Base-by-base conservation (phyloP, 2,797 vertebrate species). In the Melopsittacus undulatus region DNA sequence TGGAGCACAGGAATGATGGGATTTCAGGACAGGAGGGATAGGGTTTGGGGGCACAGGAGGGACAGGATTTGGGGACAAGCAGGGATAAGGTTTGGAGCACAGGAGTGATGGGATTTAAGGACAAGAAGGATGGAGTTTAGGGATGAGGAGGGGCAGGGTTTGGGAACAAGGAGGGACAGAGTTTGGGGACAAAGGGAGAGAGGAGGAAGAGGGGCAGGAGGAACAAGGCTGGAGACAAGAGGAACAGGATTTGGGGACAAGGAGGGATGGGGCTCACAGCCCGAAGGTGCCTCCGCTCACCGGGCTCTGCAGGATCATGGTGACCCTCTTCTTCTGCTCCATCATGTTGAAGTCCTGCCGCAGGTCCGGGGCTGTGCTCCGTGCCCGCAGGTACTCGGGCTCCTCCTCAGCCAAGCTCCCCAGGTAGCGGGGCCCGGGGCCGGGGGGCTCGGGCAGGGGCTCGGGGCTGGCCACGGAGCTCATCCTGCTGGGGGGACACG, bases 311-410 rank as follows among this genome's bases (percentile, higher is more conserved):
- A 88, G 77, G 46, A 88, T 88, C 86, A 88, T 88, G 3, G 86
- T 88, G 69, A 88, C 86, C 46, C 86, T 54, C 46, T 88, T 81
- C 84, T 61, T 89, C 94, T 96, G 96, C 96, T 92, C 96, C 86
- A 81, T 88, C 20, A 88, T 69, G 62, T 67, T 88, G 77, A 88
- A 88, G 62, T 88, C 86, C 62, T 81, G 86, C 61, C 69, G 69
- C 61, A 81, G 86, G 77, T 81, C 77, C 32, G 68, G 61, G 29
- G 38, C n/a, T 38, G 52, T 69, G 23, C 40, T 36, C 68, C 61
- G 61, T 5, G 29, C 68, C 45, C 85, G 76, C 68, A 88, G 85
- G 68, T 80, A 67, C 45, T 51, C 76, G 20, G 85, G 51, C 12
- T 73, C 85, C 36, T 80, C 85, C 68, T 32, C 68, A 3, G 76